Percentiles rank a stretch among this genome's conserved stretches.
Conservation (phyloP, 2,797 vertebrate species). For the Meda fulgida region DNA sequence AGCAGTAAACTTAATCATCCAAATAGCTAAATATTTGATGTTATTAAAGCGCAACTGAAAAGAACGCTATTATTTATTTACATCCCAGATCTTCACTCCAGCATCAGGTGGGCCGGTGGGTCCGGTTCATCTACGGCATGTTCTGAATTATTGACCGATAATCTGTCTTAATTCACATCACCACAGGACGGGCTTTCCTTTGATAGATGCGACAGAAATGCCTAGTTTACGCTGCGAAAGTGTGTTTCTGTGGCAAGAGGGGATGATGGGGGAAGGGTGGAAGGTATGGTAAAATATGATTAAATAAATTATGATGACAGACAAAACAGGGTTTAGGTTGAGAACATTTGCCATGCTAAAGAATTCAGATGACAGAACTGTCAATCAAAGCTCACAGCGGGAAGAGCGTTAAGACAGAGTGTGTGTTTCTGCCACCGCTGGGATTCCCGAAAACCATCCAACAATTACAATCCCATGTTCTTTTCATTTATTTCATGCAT, state of each 20-base stretch:
- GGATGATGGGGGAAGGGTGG: slow-evolving; percentile 40
- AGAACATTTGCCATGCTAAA: slow-evolving; percentile 59
- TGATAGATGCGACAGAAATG: slow-evolving; percentile 43
- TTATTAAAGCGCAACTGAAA: slow-evolving; percentile 84
- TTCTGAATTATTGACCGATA: slow-evolving; percentile 96
- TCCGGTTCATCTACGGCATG: slow-evolving; percentile 86
- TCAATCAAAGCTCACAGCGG: slow-evolving; percentile 51
- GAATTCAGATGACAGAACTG: slow-evolving; percentile 50
- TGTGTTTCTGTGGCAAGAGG: slow-evolving; percentile 19
- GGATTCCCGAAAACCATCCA: background rate
- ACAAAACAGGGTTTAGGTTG: slow-evolving; percentile 58
- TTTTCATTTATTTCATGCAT: background rate
- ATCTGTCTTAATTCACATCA: slow-evolving; percentile 97
- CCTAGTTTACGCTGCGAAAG: slow-evolving; percentile 9
- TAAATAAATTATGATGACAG: slow-evolving; percentile 60
- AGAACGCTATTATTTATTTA: slow-evolving; percentile 92
- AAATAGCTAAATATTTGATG: slow-evolving; percentile 99
- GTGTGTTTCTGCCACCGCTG: slow-evolving; percentile 13
- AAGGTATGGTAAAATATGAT: slow-evolving; percentile 56
- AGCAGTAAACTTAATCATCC: slow-evolving; percentile 93
- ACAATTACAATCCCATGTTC: background rate
- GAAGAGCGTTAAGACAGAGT: slow-evolving; percentile 36
- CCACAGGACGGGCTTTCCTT: slow-evolving; percentile 61
- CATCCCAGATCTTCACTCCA: slow-evolving; percentile 84
- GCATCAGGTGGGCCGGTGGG: slow-evolving; percentile 89